A percentile compares a stretch with the other conserved stretches of the same genome.
Conservation (phyloP, 1,140 invertebrate species). For the Papilio aristodemus region DNA sequence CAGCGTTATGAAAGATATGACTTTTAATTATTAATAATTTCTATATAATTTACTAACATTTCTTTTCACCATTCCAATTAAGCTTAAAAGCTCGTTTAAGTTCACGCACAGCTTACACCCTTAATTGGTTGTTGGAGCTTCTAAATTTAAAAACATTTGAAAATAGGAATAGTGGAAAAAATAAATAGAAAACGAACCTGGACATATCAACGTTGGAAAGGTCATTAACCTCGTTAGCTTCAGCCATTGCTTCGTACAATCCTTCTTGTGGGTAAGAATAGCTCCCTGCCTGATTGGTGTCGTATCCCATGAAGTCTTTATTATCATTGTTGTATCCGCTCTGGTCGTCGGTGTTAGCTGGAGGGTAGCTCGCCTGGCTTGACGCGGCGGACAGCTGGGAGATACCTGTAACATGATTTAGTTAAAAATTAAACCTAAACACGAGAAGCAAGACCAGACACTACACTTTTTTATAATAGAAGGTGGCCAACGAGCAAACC, state of each 20-base stretch:
- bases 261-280: slow-evolving; percentile 74
- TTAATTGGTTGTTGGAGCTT: too few relatives aligned
- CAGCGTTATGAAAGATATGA: too few relatives aligned
- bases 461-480: too few relatives aligned
- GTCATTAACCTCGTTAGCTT: slow-evolving; percentile 53
- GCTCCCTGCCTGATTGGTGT: slow-evolving; percentile 71
- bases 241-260: slow-evolving; percentile 50
- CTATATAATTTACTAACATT: too few relatives aligned
- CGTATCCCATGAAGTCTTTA: slow-evolving; percentile 73
- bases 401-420: slow-evolving; percentile 59
- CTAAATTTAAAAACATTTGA: too few relatives aligned
- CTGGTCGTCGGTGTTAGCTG: slow-evolving; percentile 64
- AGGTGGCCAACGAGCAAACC: too few relatives aligned
- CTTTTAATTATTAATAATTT: too few relatives aligned
- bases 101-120: too few relatives aligned
- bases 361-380: slow-evolving; percentile 73
- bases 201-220: slow-evolving; percentile 65
- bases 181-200: slow-evolving; percentile 43
- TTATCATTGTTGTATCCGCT: slow-evolving; percentile 63
- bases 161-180: too few relatives aligned
- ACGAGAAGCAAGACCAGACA: not conserved
- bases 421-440: not conserved
- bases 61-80: too few relatives aligned
- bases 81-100: too few relatives aligned
- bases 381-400: slow-evolving; percentile 74